Evolutionary conservation across 30 jellyfish, hydroid and myxozoan species (phyloP).

Genomic region (Hydractinia echinata): DNA sequence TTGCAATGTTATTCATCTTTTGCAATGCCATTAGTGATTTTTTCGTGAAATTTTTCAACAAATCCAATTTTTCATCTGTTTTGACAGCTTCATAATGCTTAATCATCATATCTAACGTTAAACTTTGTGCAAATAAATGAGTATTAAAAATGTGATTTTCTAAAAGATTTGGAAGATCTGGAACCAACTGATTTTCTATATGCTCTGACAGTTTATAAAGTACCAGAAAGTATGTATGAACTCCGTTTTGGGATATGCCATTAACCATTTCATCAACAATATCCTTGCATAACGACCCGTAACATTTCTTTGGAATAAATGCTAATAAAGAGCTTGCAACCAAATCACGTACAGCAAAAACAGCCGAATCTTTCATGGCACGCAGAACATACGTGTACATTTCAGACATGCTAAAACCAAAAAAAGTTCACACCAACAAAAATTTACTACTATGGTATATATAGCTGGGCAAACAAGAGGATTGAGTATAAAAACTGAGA

Average conservation of each 20-base stretch:
- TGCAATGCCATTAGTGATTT: background rate
- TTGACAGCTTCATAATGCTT: background rate
- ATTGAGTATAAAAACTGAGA: no score
- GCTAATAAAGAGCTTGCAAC: conserved; percentile 1
- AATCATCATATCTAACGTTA: background rate
- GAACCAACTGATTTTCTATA: background rate
- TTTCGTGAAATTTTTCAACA: background rate
- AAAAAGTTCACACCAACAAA: background rate
- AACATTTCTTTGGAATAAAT: background rate
- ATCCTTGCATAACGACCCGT: background rate
- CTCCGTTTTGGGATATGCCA: background rate
- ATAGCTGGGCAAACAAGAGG: no score
- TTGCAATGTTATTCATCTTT: background rate
- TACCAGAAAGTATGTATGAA: background rate
- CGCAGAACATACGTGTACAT: background rate
- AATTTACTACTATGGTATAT: background rate
- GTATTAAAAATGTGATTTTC: background rate
- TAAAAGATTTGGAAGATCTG: background rate
- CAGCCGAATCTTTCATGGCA: background rate
- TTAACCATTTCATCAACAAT: background rate
- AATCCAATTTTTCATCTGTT: background rate
- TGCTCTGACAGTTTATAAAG: background rate
- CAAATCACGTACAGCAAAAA: background rate
- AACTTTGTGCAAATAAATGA: background rate
- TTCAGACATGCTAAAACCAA: background rate